Evolutionary conservation across 2,113 vertebrate species (phyloP).

Genomic region (Campylomormyrus numenius): DNA sequence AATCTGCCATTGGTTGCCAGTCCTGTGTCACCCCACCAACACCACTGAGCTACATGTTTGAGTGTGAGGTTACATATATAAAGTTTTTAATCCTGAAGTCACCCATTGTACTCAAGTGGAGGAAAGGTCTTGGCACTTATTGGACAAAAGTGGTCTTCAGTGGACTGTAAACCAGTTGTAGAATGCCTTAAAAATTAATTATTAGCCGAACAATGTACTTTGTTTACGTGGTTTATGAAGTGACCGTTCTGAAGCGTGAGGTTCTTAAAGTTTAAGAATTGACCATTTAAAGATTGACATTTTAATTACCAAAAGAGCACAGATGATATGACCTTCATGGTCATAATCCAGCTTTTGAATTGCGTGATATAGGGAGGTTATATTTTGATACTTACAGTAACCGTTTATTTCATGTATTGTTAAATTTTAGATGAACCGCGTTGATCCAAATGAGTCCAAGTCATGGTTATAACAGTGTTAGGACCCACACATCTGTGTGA

Average conservation of each 20-base stretch:
- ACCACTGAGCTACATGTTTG: not conserved
- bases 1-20: conserved; percentile 65
- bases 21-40: not conserved
- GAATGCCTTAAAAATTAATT: conserved; percentile 45
- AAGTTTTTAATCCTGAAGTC: not conserved
- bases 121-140: not conserved
- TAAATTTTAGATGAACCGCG: not conserved
- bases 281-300: not conserved
- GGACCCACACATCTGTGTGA: not conserved
- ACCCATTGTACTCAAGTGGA: not conserved
- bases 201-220: not conserved
- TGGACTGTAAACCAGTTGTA: conserved; percentile 72
- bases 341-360: not conserved
- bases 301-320: not conserved
- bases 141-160: conserved; percentile 18
- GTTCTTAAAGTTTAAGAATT: not conserved
- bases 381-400: not conserved
- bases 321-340: not conserved
- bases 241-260: conserved; percentile 9
- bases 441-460: not conserved
- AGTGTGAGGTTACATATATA: not conserved
- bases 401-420: not conserved
- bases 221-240: conserved; percentile 19
- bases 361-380: not conserved
- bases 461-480: not conserved